phyloP scores from a whole-genome alignment of 2,888 invertebrate genomes.

The Hirtodrosophila confusa region DNA sequence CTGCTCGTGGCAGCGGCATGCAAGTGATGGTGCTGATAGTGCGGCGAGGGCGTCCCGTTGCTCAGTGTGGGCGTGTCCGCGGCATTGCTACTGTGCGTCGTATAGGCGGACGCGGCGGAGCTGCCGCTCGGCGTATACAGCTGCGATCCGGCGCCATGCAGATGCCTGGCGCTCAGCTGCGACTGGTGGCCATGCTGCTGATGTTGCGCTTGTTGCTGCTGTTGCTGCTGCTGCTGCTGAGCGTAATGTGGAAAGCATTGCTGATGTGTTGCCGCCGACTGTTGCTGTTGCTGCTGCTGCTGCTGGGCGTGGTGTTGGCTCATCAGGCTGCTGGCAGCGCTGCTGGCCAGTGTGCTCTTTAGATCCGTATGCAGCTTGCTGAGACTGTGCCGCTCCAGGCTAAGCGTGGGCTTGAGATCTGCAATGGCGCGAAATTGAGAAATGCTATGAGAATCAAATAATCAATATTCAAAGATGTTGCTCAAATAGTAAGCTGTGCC shows the following conservation, averaged over 20 bases:
- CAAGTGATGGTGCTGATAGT: constrained; percentile 81
- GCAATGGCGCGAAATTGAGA: constrained; percentile 5
- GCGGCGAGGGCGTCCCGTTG: constrained; percentile 80
- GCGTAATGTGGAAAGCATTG: constrained; percentile 61
- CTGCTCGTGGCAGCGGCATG: constrained; percentile 61
- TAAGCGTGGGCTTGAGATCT: constrained; percentile 83
- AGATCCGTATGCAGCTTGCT: constrained; percentile 77
- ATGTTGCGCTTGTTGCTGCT: constrained; percentile 48
- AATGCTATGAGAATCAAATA: neutral
- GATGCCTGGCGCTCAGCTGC: constrained; percentile 58
- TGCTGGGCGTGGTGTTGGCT: constrained; percentile 64
- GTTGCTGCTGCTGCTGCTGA: constrained; percentile 49
- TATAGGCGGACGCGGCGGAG: constrained; percentile 67
- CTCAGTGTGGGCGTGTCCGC: constrained; percentile 69
- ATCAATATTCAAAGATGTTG: neutral
- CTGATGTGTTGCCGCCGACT: constrained; percentile 60
- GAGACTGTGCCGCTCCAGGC: constrained; percentile 80
- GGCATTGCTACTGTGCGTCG: constrained; percentile 62
- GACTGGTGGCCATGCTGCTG: constrained; percentile 51
- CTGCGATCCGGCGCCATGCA: constrained; percentile 63
- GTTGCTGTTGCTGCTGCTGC: constrained; percentile 60
- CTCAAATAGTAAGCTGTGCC: too few species aligned
- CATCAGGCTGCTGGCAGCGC: constrained; percentile 55
- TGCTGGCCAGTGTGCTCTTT: constrained; percentile 59
- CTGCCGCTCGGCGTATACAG: constrained; percentile 76